phyloP scores from a whole-genome alignment of 2,888 invertebrate genomes.

The Synanthedon vespiformis region DNA sequence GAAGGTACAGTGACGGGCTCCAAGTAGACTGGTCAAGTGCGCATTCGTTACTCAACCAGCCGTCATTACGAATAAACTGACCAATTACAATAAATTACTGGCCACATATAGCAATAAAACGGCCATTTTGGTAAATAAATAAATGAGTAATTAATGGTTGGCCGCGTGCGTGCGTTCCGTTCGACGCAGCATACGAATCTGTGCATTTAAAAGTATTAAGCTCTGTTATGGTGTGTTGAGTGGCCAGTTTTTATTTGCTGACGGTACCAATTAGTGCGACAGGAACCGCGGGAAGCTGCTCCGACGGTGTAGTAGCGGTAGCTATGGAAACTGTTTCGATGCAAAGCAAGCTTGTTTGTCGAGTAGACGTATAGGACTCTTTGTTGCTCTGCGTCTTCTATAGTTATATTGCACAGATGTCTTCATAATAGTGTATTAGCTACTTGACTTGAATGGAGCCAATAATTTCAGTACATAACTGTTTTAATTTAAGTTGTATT shows the following conservation, averaged over 20 bases:
- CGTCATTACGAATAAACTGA: constrained; percentile 44
- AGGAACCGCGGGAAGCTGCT: constrained; percentile 11
- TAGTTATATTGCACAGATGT: neutral
- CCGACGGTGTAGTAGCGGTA: neutral
- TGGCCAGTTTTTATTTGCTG: constrained; percentile 27
- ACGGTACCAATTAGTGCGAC: constrained; percentile 37
- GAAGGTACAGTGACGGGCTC: constrained; percentile 14
- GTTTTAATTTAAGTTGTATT: too few species aligned
- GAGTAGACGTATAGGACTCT: neutral
- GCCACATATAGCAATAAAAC: constrained; percentile 41
- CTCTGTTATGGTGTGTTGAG: constrained; percentile 24
- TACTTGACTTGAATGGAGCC: too few species aligned
- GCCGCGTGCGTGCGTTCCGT: constrained; percentile 21
- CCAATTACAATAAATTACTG: constrained; percentile 62
- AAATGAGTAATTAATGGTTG: constrained; percentile 56
- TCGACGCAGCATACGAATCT: constrained; percentile 54
- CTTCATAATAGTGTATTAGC: neutral
- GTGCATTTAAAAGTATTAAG: constrained; percentile 54
- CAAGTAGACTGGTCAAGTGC: constrained; percentile 14
- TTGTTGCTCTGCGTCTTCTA: neutral
- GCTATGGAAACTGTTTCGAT: neutral
- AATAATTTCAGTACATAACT: too few species aligned
- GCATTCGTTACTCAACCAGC: constrained; percentile 24
- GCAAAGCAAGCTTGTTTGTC: neutral
- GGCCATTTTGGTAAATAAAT: constrained; percentile 58